Conservation (phyloP, 2,888 invertebrate species). For the Mayetiola destructor region DNA sequence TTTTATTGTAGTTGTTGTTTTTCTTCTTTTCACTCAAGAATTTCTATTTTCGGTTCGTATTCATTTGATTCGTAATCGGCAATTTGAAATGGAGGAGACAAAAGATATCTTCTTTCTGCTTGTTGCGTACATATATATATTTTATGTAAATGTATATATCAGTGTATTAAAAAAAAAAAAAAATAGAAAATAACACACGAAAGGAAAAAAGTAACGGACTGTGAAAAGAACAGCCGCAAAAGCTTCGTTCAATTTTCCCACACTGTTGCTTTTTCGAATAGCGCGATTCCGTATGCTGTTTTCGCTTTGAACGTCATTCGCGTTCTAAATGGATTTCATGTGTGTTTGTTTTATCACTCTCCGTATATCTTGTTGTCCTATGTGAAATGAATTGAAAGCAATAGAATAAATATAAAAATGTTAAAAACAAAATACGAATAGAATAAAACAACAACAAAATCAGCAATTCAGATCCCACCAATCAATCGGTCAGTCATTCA, state of each 20-base stretch:
- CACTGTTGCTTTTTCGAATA: slow-evolving; percentile 1
- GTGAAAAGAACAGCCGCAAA: background rate
- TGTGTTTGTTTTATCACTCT: background rate
- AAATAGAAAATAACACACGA: background rate
- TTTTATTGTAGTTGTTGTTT: background rate
- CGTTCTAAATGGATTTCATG: slow-evolving; percentile 8
- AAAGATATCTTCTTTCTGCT: too few relatives aligned
- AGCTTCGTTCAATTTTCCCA: slow-evolving; percentile 8
- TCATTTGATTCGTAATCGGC: background rate
- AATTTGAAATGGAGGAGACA: too few relatives aligned
- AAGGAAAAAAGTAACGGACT: background rate
- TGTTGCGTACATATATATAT: too few relatives aligned
- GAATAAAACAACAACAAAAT: slow-evolving; percentile 5
- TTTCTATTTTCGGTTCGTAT: slow-evolving; percentile 2
- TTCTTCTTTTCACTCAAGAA: background rate
- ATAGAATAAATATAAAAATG: background rate
- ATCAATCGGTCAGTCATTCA: too few relatives aligned
- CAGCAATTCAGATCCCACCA: too few relatives aligned
- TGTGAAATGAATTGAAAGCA: background rate
- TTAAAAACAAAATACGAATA: slow-evolving; percentile 7
- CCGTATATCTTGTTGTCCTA: too few relatives aligned
- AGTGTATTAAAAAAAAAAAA: background rate
- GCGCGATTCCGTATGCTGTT: background rate
- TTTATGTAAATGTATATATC: too few relatives aligned
- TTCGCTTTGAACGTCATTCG: slow-evolving; percentile 4